These are phyloP conservation scores for Proteles cristata DNA, from an alignment of 2,113 vertebrate genomes.

Conservation along the genomic window DNA sequence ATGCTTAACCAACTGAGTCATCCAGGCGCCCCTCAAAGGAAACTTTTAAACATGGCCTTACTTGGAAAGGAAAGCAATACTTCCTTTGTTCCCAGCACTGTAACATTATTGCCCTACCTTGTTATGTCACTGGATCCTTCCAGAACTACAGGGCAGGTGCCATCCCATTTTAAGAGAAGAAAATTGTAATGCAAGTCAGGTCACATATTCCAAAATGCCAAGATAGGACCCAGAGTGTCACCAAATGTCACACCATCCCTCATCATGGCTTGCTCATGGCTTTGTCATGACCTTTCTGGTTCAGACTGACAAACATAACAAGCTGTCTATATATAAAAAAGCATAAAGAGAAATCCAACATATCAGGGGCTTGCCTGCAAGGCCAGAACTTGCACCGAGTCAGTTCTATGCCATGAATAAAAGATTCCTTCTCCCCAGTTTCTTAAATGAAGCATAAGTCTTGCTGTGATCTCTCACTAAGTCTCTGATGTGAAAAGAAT, in stretches of 20 bases:
- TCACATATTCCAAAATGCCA: background rate
- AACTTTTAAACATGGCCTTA: background rate
- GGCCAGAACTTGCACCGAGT: background rate
- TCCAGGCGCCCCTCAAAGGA: background rate
- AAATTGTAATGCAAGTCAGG: background rate
- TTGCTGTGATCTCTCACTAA: background rate
- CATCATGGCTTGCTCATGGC: rapidly evolving
- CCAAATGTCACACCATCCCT: background rate
- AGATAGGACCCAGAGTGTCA: background rate
- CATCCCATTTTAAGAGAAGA: background rate
- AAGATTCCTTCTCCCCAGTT: background rate
- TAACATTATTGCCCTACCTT: rapidly evolving
- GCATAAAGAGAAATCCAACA: background rate
- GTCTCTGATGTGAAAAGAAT: background rate
- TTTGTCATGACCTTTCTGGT: background rate
- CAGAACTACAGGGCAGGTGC: background rate
- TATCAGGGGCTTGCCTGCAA: background rate
- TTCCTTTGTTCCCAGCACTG: background rate
- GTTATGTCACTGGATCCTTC: background rate
- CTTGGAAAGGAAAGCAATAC: background rate
- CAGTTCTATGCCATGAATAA: background rate
- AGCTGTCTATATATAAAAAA: background rate
- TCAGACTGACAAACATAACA: background rate
- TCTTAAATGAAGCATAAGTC: background rate
- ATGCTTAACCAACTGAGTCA: too few species aligned